Base-by-base conservation (phyloP, 1,140 invertebrate species). In the Rhagoletis zephyria region DNA sequence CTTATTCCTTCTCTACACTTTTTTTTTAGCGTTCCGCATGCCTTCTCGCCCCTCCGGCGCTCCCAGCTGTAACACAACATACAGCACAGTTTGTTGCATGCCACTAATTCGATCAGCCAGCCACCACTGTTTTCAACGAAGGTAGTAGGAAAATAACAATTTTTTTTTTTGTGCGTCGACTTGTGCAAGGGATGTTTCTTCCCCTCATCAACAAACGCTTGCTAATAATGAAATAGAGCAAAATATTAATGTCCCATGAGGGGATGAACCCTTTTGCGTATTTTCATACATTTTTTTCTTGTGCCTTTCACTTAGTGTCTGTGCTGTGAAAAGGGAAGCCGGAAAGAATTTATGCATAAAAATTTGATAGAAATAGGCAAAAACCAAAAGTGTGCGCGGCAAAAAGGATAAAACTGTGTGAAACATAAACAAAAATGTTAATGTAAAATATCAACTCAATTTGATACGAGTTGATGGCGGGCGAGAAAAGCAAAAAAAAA, bases 21-120 rank as follows among this genome's bases (percentile, higher is more conserved):
- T 51, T 16, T 10, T 16, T 74, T 4, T 3, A 30, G 4, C 45
- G 45, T 81, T 81, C 2, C 70, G 51, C 70, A 77, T 19, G 70
- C 14, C 45, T 48, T 42, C 6, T 45, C 42, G 48, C 74, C 48
- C 74, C 45, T n/a, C 12, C 7, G 45, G 48, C 56, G 74, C 74
- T 81, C 74, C n/a, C 74, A 59, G 30, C 30, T 30, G 30, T 30
- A 30, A 56, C 56, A 81, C 48, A 30, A 10, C n/a, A n/a, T 19
- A 67, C 64, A 30, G 42, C 14, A 59, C 48, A 81, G 74, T 81
- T 81, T 81, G 74, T 81, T 81, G 74, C 74, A 81, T 81, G 74
- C 74, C 45, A 81, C 74, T 81, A 81, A 81, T 81, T 81, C 45
- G 74, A 81, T 81, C 74, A n/a, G 5, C 74, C n/a, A 19, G 9